Conservation (phyloP, 2,888 invertebrate genomes). For the Calameuta idolon region DNA sequence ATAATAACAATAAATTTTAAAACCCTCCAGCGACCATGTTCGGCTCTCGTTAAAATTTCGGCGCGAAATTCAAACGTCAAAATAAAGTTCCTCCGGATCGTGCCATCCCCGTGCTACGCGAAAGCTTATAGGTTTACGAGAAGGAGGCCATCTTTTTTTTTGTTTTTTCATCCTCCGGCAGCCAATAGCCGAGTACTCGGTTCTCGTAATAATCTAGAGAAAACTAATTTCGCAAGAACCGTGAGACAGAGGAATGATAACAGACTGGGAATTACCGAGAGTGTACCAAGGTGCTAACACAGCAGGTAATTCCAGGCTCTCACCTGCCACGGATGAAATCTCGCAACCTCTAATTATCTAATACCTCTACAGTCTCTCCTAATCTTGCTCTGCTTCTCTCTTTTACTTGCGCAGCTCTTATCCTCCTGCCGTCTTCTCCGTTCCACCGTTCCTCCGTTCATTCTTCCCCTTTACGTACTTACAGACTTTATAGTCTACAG, state of each 20-base stretch:
- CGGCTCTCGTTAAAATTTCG: neutral
- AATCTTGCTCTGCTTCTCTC: neutral
- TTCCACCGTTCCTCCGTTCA: neutral
- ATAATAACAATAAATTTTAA: neutral
- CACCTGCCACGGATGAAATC: neutral
- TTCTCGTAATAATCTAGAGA: conserved; percentile 35
- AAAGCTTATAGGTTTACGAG: neutral
- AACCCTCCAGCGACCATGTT: neutral
- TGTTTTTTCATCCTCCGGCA: neutral
- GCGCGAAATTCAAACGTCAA: neutral
- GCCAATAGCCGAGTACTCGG: neutral
- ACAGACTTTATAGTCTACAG: conserved; percentile 4
- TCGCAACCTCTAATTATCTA: neutral
- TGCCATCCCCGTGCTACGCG: neutral
- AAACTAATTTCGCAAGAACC: conserved; percentile 42
- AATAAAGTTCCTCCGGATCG: neutral
- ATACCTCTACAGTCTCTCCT: neutral
- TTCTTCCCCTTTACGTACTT: conserved; percentile 10
- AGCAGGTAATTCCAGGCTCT: neutral
- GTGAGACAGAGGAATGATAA: conserved; percentile 33
- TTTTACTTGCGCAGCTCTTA: neutral
- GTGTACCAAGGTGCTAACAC: neutral
- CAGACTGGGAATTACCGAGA: conserved; percentile 23
- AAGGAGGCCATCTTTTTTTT: neutral
- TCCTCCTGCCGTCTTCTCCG: no score